phyloP scores from a whole-genome alignment of 2,113 vertebrate species.

The Ophthalmolycus amberensis region DNA sequence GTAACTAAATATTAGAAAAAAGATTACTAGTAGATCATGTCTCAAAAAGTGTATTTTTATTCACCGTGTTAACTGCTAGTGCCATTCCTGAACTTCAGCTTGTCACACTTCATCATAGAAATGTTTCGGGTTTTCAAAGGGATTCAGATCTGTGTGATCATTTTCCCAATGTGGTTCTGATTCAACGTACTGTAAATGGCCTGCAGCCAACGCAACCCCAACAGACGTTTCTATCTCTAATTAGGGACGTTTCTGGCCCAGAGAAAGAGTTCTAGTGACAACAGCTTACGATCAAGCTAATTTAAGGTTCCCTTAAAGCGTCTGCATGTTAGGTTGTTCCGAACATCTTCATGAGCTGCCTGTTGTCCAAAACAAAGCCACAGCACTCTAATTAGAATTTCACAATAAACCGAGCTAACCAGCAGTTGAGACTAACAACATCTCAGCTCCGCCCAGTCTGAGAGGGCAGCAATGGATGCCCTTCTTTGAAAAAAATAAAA shows the following conservation, averaged over 20 bases:
- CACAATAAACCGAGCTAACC: constrained; percentile 62
- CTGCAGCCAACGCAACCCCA: constrained; percentile 45
- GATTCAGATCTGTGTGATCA: constrained; percentile 46
- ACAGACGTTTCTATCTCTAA: constrained; percentile 56
- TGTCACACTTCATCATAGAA: constrained; percentile 60
- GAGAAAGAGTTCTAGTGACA: constrained; percentile 34
- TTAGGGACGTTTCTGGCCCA: constrained; percentile 56
- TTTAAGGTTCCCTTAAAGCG: constrained; percentile 58
- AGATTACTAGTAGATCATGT: not conserved
- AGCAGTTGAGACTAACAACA: constrained; percentile 49
- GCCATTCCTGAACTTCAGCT: constrained; percentile 39
- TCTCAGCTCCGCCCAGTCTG: constrained; percentile 47
- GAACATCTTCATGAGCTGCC: constrained; percentile 61
- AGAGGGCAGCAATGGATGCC: not conserved
- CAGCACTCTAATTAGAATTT: constrained; percentile 66
- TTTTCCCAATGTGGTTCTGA: constrained; percentile 46
- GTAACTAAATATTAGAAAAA: constrained; percentile 11
- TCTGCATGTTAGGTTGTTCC: constrained; percentile 57
- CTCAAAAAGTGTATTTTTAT: constrained; percentile 12
- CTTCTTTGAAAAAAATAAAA: not conserved
- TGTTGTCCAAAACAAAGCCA: constrained; percentile 70
- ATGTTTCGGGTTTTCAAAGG: constrained; percentile 35
- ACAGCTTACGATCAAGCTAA: constrained; percentile 60
- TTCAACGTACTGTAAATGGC: constrained; percentile 41
- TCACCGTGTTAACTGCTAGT: not conserved